A percentile compares a stretch with the other conserved stretches of the same genome.
phyloP scores from a whole-genome alignment of 2,113 vertebrate species.

The Pelecanus crispus region DNA sequence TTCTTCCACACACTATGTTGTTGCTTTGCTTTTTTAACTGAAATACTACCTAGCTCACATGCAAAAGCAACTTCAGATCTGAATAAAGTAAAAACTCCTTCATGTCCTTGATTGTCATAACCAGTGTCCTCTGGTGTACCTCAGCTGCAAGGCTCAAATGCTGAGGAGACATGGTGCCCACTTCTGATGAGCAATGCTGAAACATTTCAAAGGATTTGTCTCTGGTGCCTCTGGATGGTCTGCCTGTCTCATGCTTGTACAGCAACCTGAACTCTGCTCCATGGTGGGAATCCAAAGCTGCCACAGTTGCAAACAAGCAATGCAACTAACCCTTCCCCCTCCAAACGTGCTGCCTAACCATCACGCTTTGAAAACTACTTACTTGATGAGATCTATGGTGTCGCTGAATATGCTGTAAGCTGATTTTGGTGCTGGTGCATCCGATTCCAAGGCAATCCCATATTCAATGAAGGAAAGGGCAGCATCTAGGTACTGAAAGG shows the following conservation, averaged over 20 bases:
- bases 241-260: not conserved
- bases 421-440: conserved; percentile 77
- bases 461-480: conserved; percentile 88
- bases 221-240: not conserved
- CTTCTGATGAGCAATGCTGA: not conserved
- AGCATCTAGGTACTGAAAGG: conserved; percentile 88
- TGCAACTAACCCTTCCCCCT: not conserved
- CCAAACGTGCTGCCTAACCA: accelerated
- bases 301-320: not conserved
- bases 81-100: not conserved
- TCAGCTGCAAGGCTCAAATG: not conserved
- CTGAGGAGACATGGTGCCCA: not conserved
- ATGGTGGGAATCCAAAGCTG: not conserved
- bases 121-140: not conserved
- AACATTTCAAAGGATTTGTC: not conserved
- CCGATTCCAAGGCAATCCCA: conserved; percentile 84
- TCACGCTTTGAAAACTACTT: not conserved
- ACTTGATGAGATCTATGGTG: conserved; percentile 90
- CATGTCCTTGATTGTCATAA: not conserved
- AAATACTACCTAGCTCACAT: not conserved
- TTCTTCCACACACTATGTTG: not conserved
- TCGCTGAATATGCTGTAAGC: conserved; percentile 87
- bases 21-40: not conserved
- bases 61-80: not conserved
- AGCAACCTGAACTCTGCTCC: not conserved